Percentiles rank a stretch among this genome's conserved stretches.
phyloP scores from a whole-genome alignment of 2,888 invertebrate genomes.

The Corbicula japonica region DNA sequence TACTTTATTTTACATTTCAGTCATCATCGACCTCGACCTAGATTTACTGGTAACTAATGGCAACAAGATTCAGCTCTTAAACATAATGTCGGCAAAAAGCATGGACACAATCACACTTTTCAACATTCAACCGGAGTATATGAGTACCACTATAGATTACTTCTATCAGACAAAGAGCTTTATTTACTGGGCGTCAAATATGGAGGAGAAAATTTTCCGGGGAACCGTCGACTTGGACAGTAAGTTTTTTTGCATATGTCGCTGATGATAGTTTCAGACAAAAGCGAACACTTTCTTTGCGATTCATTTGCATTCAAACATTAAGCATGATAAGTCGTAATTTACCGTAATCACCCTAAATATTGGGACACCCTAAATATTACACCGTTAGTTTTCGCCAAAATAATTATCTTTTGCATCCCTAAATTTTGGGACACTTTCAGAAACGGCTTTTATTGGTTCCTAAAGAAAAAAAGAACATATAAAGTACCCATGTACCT shows the following conservation, averaged over 20 bases:
- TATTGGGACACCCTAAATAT: not conserved
- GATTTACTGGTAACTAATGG: conserved; percentile 49
- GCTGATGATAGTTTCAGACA: not conserved
- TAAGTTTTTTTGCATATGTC: conserved; percentile 26
- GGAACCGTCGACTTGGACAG: conserved; percentile 40
- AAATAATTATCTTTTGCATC: too few relatives aligned
- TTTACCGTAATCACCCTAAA: not conserved
- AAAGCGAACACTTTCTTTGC: not conserved
- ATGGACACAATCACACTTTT: conserved; percentile 59
- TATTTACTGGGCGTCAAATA: conserved; percentile 58
- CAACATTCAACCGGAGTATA: conserved; percentile 10
- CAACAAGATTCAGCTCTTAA: conserved; percentile 55
- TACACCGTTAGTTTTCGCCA: too few relatives aligned
- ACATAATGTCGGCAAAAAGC: conserved; percentile 40
- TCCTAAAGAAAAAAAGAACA: too few relatives aligned
- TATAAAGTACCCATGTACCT: too few relatives aligned
- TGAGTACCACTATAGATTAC: conserved; percentile 49
- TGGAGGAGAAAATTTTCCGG: conserved; percentile 53
- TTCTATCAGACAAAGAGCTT: conserved; percentile 35
- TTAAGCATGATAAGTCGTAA: not conserved
- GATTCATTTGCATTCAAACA: not conserved
- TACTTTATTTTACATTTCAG: conserved; percentile 35
- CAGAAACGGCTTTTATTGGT: too few relatives aligned
- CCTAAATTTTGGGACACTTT: too few relatives aligned
- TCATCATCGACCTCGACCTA: conserved; percentile 32